Percentiles rank a stretch among this genome's conserved stretches.
phyloP scores from a whole-genome alignment of 2,113 vertebrate genomes.

The Mus pahari region DNA sequence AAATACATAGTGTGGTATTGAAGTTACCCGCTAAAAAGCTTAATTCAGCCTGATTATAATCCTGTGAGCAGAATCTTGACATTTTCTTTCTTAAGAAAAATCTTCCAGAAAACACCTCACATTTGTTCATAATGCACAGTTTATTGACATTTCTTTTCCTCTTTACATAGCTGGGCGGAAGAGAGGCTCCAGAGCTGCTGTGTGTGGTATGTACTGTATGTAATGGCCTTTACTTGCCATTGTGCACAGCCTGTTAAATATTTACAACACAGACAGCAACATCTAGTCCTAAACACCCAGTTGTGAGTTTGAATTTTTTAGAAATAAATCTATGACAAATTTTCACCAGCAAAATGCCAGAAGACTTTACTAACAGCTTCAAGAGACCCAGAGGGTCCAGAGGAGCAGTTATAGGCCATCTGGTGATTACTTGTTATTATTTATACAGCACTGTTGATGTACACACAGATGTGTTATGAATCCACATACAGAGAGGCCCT shows the following conservation, averaged over 20 bases:
- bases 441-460: slow-evolving; percentile 80
- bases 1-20: slow-evolving; percentile 78
- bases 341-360: slow-evolving; percentile 79
- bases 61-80: slow-evolving; percentile 44
- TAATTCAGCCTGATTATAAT: slow-evolving; percentile 46
- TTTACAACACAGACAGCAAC: slow-evolving; percentile 83
- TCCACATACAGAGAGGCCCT: slow-evolving; percentile 75
- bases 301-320: slow-evolving; percentile 83
- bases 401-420: slow-evolving; percentile 84
- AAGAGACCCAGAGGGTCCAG: slow-evolving; percentile 81
- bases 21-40: slow-evolving; percentile 80
- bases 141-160: slow-evolving; percentile 70
- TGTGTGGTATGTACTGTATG: slow-evolving; percentile 51
- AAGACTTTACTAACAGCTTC: slow-evolving; percentile 84
- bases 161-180: slow-evolving; percentile 75
- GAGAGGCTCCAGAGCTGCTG: slow-evolving; percentile 65
- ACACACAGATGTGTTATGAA: slow-evolving; percentile 85
- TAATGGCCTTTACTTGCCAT: slow-evolving; percentile 81
- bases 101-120: slow-evolving; percentile 57
- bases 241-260: slow-evolving; percentile 83
- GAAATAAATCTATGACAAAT: slow-evolving; percentile 84
- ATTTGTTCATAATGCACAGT: slow-evolving; percentile 73
- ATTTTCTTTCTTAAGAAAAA: slow-evolving; percentile 64
- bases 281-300: slow-evolving; percentile 82
- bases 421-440: slow-evolving; percentile 86